A percentile compares a stretch with the other conserved stretches of the same genome.
Evolutionary conservation across 2,797 vertebrate genomes (phyloP).

Genomic region (Poliocrania exsul): DNA sequence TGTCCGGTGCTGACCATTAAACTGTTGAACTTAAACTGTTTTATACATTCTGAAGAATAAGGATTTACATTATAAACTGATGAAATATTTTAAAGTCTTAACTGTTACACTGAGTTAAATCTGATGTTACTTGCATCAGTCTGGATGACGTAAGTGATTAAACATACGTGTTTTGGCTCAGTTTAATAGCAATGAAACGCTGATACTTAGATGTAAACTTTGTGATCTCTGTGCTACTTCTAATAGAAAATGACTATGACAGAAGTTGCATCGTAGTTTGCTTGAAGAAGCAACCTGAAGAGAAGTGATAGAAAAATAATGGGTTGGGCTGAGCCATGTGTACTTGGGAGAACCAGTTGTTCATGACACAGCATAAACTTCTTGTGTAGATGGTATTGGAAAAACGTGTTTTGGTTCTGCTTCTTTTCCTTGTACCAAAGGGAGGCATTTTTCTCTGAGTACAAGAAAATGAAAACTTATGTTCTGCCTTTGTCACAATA

Average conservation of each 20-base stretch:
- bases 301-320: not conserved
- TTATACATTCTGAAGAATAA: not conserved
- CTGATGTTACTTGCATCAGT: not conserved
- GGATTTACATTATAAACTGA: conserved; percentile 14
- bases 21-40: conserved; percentile 37
- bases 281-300: not conserved
- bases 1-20: conserved; percentile 40
- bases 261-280: not conserved
- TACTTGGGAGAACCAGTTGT: not conserved
- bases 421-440: not conserved
- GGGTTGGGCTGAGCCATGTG: not conserved
- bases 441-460: not conserved
- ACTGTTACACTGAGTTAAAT: not conserved
- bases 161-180: not conserved
- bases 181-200: not conserved
- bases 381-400: not conserved
- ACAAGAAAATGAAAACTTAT: not conserved
- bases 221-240: not conserved
- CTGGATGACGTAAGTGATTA: not conserved
- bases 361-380: not conserved
- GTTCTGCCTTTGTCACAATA: not conserved
- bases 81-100: conserved; percentile 7
- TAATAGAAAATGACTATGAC: not conserved
- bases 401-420: not conserved
- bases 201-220: not conserved